phyloP scores from a whole-genome alignment of 1,140 invertebrate genomes.

The Cydia splendana region DNA sequence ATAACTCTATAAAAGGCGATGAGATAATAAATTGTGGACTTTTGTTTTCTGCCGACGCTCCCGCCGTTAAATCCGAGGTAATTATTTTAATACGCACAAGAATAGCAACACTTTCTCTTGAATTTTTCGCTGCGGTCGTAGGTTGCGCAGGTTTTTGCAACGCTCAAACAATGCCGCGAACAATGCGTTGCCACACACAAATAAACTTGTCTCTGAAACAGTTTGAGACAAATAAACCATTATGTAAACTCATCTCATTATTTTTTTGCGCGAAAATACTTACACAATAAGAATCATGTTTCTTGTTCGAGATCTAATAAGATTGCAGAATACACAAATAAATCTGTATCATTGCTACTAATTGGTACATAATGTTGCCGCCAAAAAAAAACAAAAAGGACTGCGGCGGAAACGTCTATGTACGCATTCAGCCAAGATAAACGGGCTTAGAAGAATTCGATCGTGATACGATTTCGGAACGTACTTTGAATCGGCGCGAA shows the following conservation, averaged over 20 bases:
- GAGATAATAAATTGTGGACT: constrained; percentile 19
- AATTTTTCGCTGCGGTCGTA: constrained; percentile 41
- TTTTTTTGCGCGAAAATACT: background rate
- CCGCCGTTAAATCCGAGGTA: constrained; percentile 38
- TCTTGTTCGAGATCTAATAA: constrained; percentile 44
- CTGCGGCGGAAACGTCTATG: constrained; percentile 59
- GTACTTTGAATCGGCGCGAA: constrained; percentile 48
- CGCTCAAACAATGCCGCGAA: constrained; percentile 38
- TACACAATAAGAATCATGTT: constrained; percentile 31
- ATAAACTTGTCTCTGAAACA: constrained; percentile 29
- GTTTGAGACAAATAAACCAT: constrained; percentile 22
- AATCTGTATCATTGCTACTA: constrained; percentile 61
- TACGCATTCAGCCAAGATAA: constrained; percentile 46
- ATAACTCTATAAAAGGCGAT: constrained; percentile 16
- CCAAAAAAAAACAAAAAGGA: constrained; percentile 52
- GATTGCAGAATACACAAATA: constrained; percentile 48
- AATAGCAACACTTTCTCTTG: constrained; percentile 52
- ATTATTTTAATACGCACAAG: constrained; percentile 57
- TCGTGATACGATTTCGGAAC: constrained; percentile 58
- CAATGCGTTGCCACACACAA: constrained; percentile 40
- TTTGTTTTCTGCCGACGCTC: constrained; percentile 39
- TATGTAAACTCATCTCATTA: constrained; percentile 14
- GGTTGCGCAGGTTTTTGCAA: constrained; percentile 15
- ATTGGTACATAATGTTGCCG: constrained; percentile 53
- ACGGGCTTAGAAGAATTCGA: constrained; percentile 55